Evolutionary conservation across 2,113 vertebrate genomes (phyloP), one percentile per base, ranked within the genome.

Genomic region (Sinocyclocheilus anshuiensis): DNA sequence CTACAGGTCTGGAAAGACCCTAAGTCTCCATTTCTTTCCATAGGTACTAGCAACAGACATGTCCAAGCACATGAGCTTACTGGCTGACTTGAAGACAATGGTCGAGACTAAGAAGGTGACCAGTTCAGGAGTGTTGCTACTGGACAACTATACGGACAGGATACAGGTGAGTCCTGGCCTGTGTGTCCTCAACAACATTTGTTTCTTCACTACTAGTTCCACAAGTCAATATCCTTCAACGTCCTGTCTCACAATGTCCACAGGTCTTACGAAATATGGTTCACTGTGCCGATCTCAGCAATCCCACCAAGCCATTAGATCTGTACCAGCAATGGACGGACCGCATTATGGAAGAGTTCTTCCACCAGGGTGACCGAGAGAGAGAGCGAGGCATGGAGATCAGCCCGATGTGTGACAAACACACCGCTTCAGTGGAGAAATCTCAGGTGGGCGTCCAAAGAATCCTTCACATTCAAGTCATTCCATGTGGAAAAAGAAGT

Each of bases 81-180:
- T 99, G 87, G 98, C 98, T 16, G 96, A 99, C 90, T 94, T 99
- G 87, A 99, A 99, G 94, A 99, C 98, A 0, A 99, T 99, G 98
- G 98, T 99, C 79, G 98, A 99, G 90, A 99, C 98, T 0, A 99
- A 99, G 93, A 99, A 99, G 89, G 98, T 99, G 87, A 99, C 98
- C 7, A 99, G 97, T 85, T 99, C 98, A 0, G 98, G 98, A 0
- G 98, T 99, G 9, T 95, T 99, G 50, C 95, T 99, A 78, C 92
- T 99, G 85, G 98, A 99, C 93, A 98, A 99, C 92, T 99, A 99
- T 90, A 99, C 97, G 0, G 98, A 99, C 90, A 95, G 98, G 36
- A 99, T 99, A 94, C 98, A 99, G 97, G 98, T 99, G 16, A 84
- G 77, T 42, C 5, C 76, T 0, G 0, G 20, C 59, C 24, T 63